phyloP scores from a whole-genome alignment of 2,113 vertebrate species.

The Antechinus flavipes region DNA sequence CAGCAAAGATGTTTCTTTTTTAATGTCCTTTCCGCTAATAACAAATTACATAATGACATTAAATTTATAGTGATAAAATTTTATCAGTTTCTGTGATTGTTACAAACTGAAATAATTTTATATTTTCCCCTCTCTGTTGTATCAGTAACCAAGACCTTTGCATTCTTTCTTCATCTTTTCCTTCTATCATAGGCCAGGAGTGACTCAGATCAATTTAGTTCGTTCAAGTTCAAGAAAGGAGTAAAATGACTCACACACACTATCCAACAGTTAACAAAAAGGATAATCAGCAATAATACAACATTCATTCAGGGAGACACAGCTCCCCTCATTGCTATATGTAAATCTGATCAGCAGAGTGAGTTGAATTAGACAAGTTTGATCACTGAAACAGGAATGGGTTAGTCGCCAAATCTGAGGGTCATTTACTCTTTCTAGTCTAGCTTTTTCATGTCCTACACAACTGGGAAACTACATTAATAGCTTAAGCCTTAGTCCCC shows the following conservation, averaged over 20 bases:
- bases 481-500: background rate
- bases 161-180: background rate
- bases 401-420: background rate
- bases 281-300: background rate
- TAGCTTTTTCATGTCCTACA: background rate
- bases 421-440: background rate
- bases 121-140: background rate
- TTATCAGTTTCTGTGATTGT: background rate
- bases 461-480: background rate
- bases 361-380: background rate
- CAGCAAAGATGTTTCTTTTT: background rate
- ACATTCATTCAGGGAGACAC: background rate
- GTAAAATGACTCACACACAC: background rate
- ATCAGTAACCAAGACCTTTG: background rate
- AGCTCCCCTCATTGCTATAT: background rate
- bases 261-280: background rate
- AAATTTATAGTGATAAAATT: too few relatives aligned
- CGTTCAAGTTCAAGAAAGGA: background rate
- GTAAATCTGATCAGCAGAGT: background rate
- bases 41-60: background rate
- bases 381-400: background rate
- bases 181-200: background rate
- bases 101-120: background rate
- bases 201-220: background rate
- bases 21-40: background rate